Base-by-base conservation (phyloP, 2,113 vertebrate genomes). In the Pyxicephalus adspersus region DNA sequence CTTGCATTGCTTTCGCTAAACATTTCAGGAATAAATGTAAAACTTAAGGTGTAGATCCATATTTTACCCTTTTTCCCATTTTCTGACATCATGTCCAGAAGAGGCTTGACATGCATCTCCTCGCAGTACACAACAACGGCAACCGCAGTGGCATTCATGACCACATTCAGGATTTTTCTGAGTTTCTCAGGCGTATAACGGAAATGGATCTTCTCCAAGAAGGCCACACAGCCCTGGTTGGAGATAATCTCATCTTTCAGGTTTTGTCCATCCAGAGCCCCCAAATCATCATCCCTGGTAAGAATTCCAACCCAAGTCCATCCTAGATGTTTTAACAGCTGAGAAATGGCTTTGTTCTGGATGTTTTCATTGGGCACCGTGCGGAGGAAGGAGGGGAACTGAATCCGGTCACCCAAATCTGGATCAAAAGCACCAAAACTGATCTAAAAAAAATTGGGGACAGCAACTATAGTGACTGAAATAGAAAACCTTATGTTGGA, bases 291-390 rank as follows among this genome's bases (percentile, higher is more conserved):
- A 55, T 78, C 76, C 57, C 76, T 78, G 50, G 76, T 67, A 63
- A 78, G 55, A 16, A 78, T 78, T 19, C 76, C 76, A 34, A 78
- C 76, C 64, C 76, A 78, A 5, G 76, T 78, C 76, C 76, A 78
- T 4, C 60, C 76, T 1, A 78, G 64, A 31, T 78, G 76, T 55
- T 66, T 78, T 18, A 78, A 5, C 28, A 78, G 51, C 64, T 57
- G 50, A 6, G 76, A 78, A 22, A 78, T 66, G 51, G 76, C 76
- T 57, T 57, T 78, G 22, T 78, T 65, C 28, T 78, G 76, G 20
- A 78, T 78, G 3, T 78, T 78, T 25, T 78, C 76, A 38, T 67
- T 78, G 51, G 76, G 76, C 18, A 78, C 64, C 17, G 76, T 67
- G 26, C 76, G 63, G 4, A 78, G 50, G 17, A 78, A 78, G 11